Percentiles rank a stretch among this genome's conserved stretches.
Conservation (phyloP, 2,797 vertebrate species). For the Orestias chungarensis region DNA sequence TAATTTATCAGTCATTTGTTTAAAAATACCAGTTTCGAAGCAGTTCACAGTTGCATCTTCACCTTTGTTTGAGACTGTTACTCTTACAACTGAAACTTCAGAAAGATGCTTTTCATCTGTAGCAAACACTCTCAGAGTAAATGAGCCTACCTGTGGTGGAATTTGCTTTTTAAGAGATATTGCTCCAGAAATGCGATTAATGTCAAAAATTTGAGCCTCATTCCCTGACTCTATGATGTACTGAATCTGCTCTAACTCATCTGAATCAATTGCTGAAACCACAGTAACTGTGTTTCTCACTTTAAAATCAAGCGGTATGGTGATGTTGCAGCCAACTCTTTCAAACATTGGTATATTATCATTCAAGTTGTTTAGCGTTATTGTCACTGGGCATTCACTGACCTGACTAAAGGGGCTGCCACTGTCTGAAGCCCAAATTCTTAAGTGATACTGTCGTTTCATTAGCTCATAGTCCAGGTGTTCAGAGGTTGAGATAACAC, state of each 20-base stretch:
- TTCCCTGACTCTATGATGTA: constrained; percentile 91
- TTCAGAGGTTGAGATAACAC: constrained; percentile 86
- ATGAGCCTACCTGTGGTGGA: constrained; percentile 73
- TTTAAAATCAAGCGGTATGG: constrained; percentile 82
- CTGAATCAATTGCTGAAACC: constrained; percentile 90
- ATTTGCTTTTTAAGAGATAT: constrained; percentile 82
- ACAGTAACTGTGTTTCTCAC: constrained; percentile 79
- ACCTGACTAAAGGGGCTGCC: constrained; percentile 90
- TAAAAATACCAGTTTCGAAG: constrained; percentile 87
- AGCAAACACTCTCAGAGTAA: constrained; percentile 86
- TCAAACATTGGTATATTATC: constrained; percentile 94
- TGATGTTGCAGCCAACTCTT: constrained; percentile 88
- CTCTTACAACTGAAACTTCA: constrained; percentile 83
- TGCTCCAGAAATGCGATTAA: constrained; percentile 86
- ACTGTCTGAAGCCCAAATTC: constrained; percentile 93
- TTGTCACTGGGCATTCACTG: constrained; percentile 86
- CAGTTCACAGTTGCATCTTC: constrained; percentile 80
- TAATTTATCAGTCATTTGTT: constrained; percentile 87
- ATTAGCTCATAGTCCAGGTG: constrained; percentile 94
- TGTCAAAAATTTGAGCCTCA: constrained; percentile 85
- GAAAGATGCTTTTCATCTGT: constrained; percentile 89
- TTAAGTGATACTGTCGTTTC: constrained; percentile 89
- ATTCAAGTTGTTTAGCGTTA: constrained; percentile 91
- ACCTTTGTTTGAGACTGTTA: constrained; percentile 82
- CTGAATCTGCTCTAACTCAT: constrained; percentile 90